These are phyloP conservation scores for Drosophila macrospina DNA, from an alignment of 2,888 invertebrate species.

Conservation along the genomic window DNA sequence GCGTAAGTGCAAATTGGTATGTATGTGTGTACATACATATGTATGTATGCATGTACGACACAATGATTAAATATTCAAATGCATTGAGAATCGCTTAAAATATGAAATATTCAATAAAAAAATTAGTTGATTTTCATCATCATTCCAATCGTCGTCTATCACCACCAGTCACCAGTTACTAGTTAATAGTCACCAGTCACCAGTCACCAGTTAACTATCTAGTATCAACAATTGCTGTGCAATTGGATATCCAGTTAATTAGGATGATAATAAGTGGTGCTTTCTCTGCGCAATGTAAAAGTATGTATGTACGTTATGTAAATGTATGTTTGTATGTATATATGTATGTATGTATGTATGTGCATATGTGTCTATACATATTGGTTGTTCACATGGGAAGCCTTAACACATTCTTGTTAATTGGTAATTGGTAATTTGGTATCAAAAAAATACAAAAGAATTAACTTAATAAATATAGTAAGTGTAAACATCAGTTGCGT, in stretches of 20 bases:
- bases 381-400: conserved; percentile 3
- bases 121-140: background rate
- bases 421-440: conserved; percentile 48
- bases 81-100: conserved; percentile 28
- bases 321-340: conserved; percentile 12
- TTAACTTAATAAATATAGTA: conserved; percentile 28
- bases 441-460: conserved; percentile 35
- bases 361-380: conserved; percentile 19
- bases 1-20: no score
- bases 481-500: conserved; percentile 41
- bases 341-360: conserved; percentile 10
- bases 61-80: conserved; percentile 23
- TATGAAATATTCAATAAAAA: conserved; percentile 13
- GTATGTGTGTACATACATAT: background rate
- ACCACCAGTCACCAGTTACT: no score
- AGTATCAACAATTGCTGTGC: conserved; percentile 37
- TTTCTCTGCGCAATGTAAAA: background rate
- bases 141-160: no score
- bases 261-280: conserved; percentile 11
- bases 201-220: conserved; percentile 25
- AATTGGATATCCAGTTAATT: conserved; percentile 36
- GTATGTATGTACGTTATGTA: conserved; percentile 11
- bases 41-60: conserved; percentile 28
- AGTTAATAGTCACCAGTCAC: no score
- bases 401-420: conserved; percentile 22